phyloP scores from a whole-genome alignment of 92 coral and sea anemone species.

The Palythoa caribaeorum region DNA sequence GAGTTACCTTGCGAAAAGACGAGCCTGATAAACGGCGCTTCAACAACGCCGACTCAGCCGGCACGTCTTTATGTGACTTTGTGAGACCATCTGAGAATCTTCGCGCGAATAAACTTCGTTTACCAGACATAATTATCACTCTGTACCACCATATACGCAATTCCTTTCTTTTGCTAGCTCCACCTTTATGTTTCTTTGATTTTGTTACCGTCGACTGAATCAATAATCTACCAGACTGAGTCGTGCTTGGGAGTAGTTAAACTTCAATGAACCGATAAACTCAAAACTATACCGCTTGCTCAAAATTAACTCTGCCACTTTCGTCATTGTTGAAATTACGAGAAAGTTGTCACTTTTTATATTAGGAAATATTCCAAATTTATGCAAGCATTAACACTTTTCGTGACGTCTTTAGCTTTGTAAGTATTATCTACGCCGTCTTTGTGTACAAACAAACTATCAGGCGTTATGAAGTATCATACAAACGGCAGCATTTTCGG shows the following conservation, averaged over 20 bases:
- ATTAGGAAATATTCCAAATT: background rate
- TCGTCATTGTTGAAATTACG: background rate
- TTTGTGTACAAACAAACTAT: background rate
- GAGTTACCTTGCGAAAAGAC: slow-evolving; percentile 5
- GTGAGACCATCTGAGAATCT: slow-evolving; percentile 35
- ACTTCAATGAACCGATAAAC: slow-evolving; percentile 16
- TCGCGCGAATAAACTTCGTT: slow-evolving; percentile 37
- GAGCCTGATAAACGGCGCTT: slow-evolving; percentile 19
- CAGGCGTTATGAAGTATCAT: background rate
- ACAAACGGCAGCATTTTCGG: background rate
- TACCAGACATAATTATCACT: background rate
- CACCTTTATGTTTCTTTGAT: background rate
- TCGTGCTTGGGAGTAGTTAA: slow-evolving; percentile 15
- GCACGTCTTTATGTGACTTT: background rate
- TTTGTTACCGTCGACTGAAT: slow-evolving; percentile 15
- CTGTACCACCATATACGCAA: background rate
- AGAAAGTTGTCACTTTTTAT: background rate
- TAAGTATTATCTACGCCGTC: background rate
- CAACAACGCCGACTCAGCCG: background rate
- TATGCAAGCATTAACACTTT: background rate
- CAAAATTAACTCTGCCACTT: background rate
- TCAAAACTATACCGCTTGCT: background rate
- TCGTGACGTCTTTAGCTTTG: background rate
- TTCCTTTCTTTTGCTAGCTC: background rate
- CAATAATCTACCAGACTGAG: slow-evolving; percentile 19